These are phyloP conservation scores for Heliconius ismenius DNA, from an alignment of 2,888 invertebrate genomes.

Conservation along the genomic window DNA sequence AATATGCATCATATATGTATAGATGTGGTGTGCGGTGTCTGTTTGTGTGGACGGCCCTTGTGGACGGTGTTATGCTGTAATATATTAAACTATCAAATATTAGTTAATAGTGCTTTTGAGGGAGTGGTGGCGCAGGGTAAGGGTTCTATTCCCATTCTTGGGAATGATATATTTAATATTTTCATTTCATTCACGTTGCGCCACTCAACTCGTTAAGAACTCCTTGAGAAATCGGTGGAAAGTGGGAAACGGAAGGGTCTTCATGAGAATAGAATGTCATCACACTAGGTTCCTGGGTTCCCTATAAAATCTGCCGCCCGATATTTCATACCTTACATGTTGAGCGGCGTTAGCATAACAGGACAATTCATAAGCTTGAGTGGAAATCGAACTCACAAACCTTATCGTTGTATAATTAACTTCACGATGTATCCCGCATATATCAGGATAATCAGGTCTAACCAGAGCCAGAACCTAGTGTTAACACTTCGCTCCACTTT, in stretches of 20 bases:
- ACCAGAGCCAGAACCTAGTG: neutral
- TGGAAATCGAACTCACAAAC: no score
- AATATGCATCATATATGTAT: constrained; percentile 71
- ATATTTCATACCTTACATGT: no score
- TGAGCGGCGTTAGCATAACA: no score
- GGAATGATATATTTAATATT: no score
- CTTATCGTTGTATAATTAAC: no score
- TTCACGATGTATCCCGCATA: neutral
- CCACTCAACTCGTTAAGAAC: no score
- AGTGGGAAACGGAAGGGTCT: neutral
- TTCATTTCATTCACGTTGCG: no score
- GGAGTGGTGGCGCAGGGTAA: no score
- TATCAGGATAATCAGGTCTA: neutral
- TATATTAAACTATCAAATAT: neutral
- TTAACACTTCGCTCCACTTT: neutral
- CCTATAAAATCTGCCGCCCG: no score
- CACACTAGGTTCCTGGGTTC: neutral
- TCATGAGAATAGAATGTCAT: neutral
- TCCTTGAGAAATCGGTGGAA: no score
- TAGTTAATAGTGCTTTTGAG: neutral
- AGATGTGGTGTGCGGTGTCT: constrained; percentile 52
- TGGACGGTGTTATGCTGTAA: constrained; percentile 38
- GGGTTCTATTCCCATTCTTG: no score
- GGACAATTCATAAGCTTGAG: no score
- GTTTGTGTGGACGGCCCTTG: constrained; percentile 41